These are phyloP conservation scores for Aythya fuligula DNA, from an alignment of 2,797 vertebrate genomes.

Conservation along the genomic window DNA sequence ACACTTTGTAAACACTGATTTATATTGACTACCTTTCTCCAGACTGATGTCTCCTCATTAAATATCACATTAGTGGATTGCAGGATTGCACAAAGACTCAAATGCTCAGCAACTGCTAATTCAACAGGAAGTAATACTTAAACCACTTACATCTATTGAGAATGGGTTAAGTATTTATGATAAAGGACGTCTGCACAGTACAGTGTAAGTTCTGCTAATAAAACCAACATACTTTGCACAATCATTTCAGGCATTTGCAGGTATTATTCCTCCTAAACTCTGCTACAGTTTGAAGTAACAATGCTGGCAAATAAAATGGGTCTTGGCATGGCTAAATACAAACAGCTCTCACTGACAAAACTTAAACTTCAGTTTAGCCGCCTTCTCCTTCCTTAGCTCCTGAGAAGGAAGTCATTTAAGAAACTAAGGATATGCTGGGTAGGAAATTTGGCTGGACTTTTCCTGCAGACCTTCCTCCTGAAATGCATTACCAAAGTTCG, in stretches of 20 bases:
- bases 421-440: background rate
- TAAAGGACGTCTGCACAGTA: constrained; percentile 20
- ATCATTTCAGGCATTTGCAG: background rate
- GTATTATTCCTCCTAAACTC: background rate
- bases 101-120: constrained; percentile 85
- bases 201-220: constrained; percentile 21
- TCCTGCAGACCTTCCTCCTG: background rate
- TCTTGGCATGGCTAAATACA: background rate
- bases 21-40: constrained; percentile 99
- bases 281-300: background rate
- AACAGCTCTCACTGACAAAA: background rate
- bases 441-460: background rate
- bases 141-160: constrained; percentile 70
- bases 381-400: background rate
- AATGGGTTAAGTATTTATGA: constrained; percentile 70
- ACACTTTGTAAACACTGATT: constrained; percentile 99
- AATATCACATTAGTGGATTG: constrained; percentile 93
- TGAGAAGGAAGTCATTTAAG: background rate
- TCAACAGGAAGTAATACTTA: constrained; percentile 80
- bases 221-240: background rate
- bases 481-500: background rate
- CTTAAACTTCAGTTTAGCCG: background rate
- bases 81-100: constrained; percentile 85
- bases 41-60: constrained; percentile 98
- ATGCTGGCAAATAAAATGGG: background rate